Base-by-base conservation (phyloP, 2,888 invertebrate species). In the Bugulina stolonifera region DNA sequence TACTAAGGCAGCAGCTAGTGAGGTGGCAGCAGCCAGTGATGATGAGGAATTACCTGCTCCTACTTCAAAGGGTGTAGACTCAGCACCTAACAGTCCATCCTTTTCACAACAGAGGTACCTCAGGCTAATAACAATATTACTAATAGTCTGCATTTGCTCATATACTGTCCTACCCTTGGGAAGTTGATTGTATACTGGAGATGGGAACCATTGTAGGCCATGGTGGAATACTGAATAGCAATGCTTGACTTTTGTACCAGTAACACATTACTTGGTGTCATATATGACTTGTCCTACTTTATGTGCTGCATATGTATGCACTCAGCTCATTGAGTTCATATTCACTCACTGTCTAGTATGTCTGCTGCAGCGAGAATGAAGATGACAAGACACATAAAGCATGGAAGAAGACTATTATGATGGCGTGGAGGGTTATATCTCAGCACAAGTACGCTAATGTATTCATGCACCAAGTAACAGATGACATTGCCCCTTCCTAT, bases 341-440 rank as follows among this genome's bases (percentile, higher is more conserved):
- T n/a, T n/a, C n/a, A 22, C 52, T 22, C 22, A 27, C 5, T 27
- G 27, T 69, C 29, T 69, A 69, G 69, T n/a, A 27, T 69, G n/a
- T 69, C 25, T 69, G 5, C 35, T 25, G 27, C 71, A 83, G 83
- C 77, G 85, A 85, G 75, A 81, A 81, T 22, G 92, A 92, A 75
- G 91, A 91, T 71, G 91, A 92, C 78, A 86, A 90, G 10, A 92
- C 92, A 72, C 90, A 91, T 80, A 87, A 90, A 34, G 89, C 90
- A 34, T 94, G 94, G 91, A 93, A 93, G 86, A 94, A 94, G 81
- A 91, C 93, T 0, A 91, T 95, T 69, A 89, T 94, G 88, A 86
- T 93, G 5, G 91, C 93, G 18, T 86, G 86, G 85, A 81, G 85
- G 74, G 86, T 88, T 64, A 84, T 94, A 55, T 90, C 91, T 71